Evolutionary conservation across 23 tunicate genomes (phyloP).

Genomic region (Phallusia fumigata): DNA sequence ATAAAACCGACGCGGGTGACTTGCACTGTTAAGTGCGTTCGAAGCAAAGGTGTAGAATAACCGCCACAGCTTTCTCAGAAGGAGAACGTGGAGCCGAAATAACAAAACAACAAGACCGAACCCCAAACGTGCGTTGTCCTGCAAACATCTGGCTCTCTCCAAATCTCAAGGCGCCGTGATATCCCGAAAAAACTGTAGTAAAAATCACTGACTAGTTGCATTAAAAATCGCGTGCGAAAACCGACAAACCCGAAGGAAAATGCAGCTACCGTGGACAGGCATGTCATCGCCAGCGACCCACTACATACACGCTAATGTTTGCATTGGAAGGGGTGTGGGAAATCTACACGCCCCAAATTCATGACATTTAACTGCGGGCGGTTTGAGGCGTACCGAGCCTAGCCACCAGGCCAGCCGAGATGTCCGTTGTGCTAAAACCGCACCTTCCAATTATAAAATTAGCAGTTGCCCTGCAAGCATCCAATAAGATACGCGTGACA

Average conservation of each 20-base stretch:
- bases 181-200: not conserved
- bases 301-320: not conserved
- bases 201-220: not conserved
- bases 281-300: too few relatives aligned
- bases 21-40: not conserved
- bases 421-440: not conserved
- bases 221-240: not conserved
- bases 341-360: not conserved
- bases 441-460: slow-evolving; percentile 1
- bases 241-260: not conserved
- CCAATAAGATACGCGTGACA: not conserved
- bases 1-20: slow-evolving; percentile 12
- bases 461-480: not conserved
- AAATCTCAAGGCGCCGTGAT: slow-evolving; percentile 5
- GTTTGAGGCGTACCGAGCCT: not conserved
- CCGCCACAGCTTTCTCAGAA: not conserved
- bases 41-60: not conserved
- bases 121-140: not conserved
- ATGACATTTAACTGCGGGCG: not conserved
- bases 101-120: not conserved
- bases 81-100: not conserved
- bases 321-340: not conserved
- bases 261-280: too few relatives aligned
- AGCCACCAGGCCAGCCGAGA: not conserved
- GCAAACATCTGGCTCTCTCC: not conserved